Conservation (phyloP, 2,797 vertebrate genomes). For the Pogoniulus pusillus region DNA sequence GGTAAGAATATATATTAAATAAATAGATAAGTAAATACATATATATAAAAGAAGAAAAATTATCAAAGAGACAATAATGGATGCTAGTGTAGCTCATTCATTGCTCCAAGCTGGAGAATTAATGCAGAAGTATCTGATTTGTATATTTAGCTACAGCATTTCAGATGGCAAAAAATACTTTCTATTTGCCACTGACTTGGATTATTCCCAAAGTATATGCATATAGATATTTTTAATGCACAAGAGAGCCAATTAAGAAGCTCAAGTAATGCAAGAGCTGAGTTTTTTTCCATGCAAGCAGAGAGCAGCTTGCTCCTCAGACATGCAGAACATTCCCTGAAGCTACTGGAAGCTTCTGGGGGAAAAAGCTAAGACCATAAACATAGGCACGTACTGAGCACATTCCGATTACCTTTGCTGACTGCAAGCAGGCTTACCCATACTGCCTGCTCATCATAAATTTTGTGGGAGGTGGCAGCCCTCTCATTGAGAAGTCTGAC, state of each 20-base stretch:
- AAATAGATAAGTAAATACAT: too few relatives aligned
- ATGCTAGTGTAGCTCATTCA: neutral
- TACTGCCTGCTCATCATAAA: neutral
- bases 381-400: neutral
- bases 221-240: neutral
- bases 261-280: neutral
- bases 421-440: neutral
- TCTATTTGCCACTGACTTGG: neutral
- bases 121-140: neutral
- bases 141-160: neutral
- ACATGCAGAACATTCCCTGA: neutral
- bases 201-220: neutral
- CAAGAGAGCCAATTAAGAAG: neutral
- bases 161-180: neutral
- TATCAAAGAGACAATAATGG: neutral
- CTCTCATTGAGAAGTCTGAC: neutral
- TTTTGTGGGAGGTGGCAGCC: neutral
- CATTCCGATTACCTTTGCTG: neutral
- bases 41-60: neutral
- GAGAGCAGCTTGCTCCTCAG: neutral
- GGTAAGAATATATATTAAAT: neutral
- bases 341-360: neutral
- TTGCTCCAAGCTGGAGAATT: neutral
- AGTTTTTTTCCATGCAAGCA: neutral
- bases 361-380: neutral